Evolutionary conservation across 2,888 invertebrate genomes (phyloP), one percentile per base, ranked within the genome.

Genomic region (Argyresthia goedartella): DNA sequence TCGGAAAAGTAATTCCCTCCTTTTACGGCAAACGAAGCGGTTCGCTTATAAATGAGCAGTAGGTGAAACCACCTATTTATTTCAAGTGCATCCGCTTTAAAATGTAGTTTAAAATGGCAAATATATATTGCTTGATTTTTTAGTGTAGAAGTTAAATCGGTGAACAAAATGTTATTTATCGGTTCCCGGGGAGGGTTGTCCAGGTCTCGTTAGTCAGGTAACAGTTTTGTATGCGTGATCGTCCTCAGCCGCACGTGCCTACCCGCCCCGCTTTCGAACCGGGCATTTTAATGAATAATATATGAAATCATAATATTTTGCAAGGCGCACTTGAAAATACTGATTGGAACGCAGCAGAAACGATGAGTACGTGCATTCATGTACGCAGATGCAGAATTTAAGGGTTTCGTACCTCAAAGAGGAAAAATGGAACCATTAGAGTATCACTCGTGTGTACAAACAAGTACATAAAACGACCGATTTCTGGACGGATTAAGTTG

Each of bases 61-160:
- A 57, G 62, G 59, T 54, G 49, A 55, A 56, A 61, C 58, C 57
- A 44, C 55, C 58, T 65, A 62, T 66, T 63, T 61, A 63, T 60
- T 65, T 53, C 51, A 51, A 43, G 14, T 41, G 54, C 56, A 52
- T 57, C 57, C 55, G 33, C 49, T 46, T 62, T 63, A 65, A 64
- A 71, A 67, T 61, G 63, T 63, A 59, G 63, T 63, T 61, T 65
- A 65, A n/a, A 65, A 70, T 69, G 65, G 66, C 58, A 54, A 65
- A 69, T 67, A 74, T 71, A 65, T 60, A 69, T 71, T 61, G 67
- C 67, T 67, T 69, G 71, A 76, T 76, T 74, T 76, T 74, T 76
- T 76, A 76, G 66, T 71, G 71, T 61, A 66, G 61, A 66, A 67
- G 65, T 71, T 72, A 67, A 74, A 75, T 72, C 64, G 70, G 55